Evolutionary conservation across 1,140 invertebrate genomes (phyloP).

Genomic region (Nephila pilipes): DNA sequence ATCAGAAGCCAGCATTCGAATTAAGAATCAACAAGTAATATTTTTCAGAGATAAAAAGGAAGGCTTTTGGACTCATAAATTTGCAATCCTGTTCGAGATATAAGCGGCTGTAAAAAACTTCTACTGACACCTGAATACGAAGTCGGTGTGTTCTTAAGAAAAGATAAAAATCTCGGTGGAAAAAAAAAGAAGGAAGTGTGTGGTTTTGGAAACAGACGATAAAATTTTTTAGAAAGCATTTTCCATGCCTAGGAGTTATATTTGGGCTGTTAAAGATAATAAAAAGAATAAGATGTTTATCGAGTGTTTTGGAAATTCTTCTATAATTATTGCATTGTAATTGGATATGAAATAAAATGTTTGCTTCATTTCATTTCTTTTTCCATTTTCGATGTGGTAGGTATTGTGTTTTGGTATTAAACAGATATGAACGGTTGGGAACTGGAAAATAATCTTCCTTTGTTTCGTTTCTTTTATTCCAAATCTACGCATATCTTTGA

Average conservation of each 20-base stretch:
- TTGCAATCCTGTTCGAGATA: not conserved
- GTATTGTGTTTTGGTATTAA: not conserved
- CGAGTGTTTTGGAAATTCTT: not conserved
- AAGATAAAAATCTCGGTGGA: not conserved
- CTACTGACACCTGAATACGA: constrained; percentile 21
- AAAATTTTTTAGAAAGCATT: not conserved
- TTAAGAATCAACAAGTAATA: constrained; percentile 6
- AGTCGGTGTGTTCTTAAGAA: not conserved
- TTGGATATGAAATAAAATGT: not conserved
- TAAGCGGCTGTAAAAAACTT: constrained; percentile 30
- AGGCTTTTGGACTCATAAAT: constrained; percentile 48
- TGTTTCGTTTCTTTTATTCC: too few species aligned
- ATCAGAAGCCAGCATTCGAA: not conserved
- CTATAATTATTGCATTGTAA: constrained; percentile 10
- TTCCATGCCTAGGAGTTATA: constrained; percentile 19
- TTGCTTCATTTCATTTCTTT: not conserved
- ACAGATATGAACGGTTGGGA: not conserved
- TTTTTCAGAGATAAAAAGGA: not conserved
- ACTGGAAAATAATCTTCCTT: not conserved
- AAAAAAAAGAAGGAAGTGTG: not conserved
- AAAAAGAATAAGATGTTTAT: constrained; percentile 15
- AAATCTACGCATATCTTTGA: too few species aligned
- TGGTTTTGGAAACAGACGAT: not conserved
- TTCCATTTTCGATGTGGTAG: not conserved
- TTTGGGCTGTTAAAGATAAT: not conserved